A percentile compares a stretch with the other conserved stretches of the same genome.
Conservation (phyloP, 1,140 invertebrate genomes). For the Neuroterus valhalla region DNA sequence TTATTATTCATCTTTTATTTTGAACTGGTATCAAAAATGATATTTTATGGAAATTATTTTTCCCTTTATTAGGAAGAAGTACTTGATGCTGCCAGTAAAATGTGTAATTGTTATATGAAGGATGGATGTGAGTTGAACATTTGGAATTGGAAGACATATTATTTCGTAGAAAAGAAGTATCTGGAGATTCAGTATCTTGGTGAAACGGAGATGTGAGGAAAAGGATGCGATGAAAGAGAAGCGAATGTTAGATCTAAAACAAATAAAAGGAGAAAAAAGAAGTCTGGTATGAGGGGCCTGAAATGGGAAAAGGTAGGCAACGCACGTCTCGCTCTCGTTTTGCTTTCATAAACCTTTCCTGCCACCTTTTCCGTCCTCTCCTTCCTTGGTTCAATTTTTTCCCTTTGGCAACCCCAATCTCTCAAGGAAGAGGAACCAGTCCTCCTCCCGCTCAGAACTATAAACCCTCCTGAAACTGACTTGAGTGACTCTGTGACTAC, state of each 20-base stretch:
- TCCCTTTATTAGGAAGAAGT: no score
- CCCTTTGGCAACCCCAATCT: not conserved
- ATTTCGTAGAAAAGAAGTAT: conserved; percentile 36
- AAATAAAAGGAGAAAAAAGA: conserved; percentile 24
- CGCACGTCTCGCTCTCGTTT: conserved; percentile 63
- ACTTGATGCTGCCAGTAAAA: no score
- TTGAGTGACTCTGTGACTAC: conserved; percentile 29
- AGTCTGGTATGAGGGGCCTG: conserved; percentile 37
- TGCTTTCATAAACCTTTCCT: conserved; percentile 61
- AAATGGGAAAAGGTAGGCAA: conserved; percentile 55
- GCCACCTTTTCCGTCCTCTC: conserved; percentile 31
- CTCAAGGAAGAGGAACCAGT: no score
- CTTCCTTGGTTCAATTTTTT: not conserved
- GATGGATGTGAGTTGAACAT: no score
- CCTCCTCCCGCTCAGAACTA: conserved; percentile 1
- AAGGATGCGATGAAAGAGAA: conserved; percentile 36
- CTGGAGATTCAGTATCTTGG: conserved; percentile 16
- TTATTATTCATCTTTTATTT: no score
- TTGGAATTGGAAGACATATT: not conserved
- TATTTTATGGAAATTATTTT: no score
- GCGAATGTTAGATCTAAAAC: conserved; percentile 43
- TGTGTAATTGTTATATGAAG: no score
- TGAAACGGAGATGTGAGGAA: conserved; percentile 34
- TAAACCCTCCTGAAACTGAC: conserved; percentile 28
- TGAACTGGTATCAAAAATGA: no score